phyloP scores from a whole-genome alignment of 2,888 invertebrate genomes.

The Lithophane ornitopus region DNA sequence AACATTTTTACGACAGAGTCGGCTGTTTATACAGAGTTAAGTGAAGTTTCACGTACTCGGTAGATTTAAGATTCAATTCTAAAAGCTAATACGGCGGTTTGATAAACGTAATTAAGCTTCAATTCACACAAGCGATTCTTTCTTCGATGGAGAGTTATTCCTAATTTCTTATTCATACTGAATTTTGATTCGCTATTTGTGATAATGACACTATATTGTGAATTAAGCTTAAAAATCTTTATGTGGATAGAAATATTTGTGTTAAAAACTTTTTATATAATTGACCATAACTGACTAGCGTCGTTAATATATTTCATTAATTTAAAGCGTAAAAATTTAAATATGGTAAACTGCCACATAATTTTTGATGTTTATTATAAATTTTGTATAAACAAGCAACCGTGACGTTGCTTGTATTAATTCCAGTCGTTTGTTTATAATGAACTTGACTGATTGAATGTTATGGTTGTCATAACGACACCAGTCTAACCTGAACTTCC shows the following conservation, averaged over 20 bases:
- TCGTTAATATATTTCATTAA: constrained; percentile 64
- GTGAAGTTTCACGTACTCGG: constrained; percentile 31
- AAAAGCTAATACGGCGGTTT: constrained; percentile 13
- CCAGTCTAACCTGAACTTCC: constrained; percentile 66
- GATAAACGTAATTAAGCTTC: constrained; percentile 20
- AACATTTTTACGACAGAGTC: constrained; percentile 41
- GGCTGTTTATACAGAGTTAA: constrained; percentile 28
- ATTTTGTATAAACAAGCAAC: constrained; percentile 74
- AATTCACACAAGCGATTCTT: constrained; percentile 13
- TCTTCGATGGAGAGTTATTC: neutral
- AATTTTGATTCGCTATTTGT: neutral
- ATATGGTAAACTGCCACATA: constrained; percentile 75
- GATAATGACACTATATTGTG: neutral
- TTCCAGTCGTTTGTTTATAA: constrained; percentile 72
- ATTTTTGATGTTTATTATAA: constrained; percentile 76
- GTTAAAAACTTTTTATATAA: constrained; percentile 45
- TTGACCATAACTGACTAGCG: constrained; percentile 40
- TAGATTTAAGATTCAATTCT: constrained; percentile 19
- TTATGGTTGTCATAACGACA: constrained; percentile 71
- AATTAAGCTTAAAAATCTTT: constrained; percentile 3
- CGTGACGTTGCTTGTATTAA: constrained; percentile 70
- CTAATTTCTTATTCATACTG: neutral
- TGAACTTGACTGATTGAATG: constrained; percentile 78
- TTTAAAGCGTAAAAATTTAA: constrained; percentile 71
- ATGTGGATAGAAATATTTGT: constrained; percentile 35